These are phyloP conservation scores for Troides aeacus DNA, from an alignment of 2,888 invertebrate genomes.

Conservation along the genomic window DNA sequence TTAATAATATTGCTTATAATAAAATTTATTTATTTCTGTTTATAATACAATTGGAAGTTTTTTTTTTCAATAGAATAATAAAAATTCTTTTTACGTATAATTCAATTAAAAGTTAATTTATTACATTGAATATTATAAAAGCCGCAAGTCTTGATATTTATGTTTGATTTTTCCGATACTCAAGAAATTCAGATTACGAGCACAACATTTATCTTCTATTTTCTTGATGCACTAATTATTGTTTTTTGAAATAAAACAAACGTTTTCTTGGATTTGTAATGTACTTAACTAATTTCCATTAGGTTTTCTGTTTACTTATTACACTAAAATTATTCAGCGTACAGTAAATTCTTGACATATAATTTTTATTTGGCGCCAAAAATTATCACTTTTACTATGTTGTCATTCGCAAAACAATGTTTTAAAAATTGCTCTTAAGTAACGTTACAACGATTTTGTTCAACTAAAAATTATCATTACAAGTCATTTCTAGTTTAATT, in stretches of 20 bases:
- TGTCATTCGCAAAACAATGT: not conserved
- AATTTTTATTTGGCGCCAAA: not conserved
- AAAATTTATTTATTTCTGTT: not conserved
- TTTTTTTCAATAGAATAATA: not conserved
- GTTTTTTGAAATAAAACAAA: conserved; percentile 39
- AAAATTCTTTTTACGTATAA: not conserved
- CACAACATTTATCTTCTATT: not conserved
- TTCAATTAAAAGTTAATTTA: not conserved
- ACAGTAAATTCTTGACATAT: not conserved
- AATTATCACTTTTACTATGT: not conserved
- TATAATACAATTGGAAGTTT: not conserved
- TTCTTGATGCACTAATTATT: conserved; percentile 29
- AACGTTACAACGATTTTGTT: not conserved
- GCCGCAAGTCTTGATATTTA: not conserved
- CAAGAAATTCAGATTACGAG: not conserved
- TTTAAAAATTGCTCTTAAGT: not conserved
- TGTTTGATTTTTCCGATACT: not conserved
- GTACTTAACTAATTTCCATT: conserved; percentile 21
- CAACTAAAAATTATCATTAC: not conserved
- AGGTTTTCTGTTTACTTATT: not conserved
- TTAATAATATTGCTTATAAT: not conserved
- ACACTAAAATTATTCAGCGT: conserved; percentile 8
- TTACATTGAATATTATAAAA: not conserved
- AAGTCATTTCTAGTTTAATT: conserved; percentile 1
- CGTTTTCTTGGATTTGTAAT: conserved; percentile 8